Conservation (phyloP, 1,140 invertebrate species). For the Atopsyche davidsoni region DNA sequence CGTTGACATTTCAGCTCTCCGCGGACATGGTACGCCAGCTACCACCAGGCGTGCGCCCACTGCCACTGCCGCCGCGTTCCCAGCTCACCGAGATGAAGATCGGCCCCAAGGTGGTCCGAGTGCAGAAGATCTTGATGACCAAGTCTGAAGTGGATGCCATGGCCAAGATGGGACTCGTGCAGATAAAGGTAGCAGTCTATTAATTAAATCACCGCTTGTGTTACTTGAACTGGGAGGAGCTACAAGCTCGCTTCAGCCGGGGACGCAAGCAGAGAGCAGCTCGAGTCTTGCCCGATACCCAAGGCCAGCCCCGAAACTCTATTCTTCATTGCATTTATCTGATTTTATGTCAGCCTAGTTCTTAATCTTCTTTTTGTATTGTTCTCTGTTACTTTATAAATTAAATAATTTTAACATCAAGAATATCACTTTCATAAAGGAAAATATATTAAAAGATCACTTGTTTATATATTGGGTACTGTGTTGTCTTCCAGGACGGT, state of each 20-base stretch:
- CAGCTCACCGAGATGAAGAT: slow-evolving; percentile 50
- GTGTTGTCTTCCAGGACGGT: slow-evolving; percentile 36
- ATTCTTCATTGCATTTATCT: background rate
- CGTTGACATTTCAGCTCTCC: slow-evolving; percentile 8
- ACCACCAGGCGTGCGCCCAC: slow-evolving; percentile 41
- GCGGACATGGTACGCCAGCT: slow-evolving; percentile 33
- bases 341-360: too few relatives aligned
- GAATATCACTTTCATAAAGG: too few relatives aligned
- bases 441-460: too few relatives aligned
- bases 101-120: slow-evolving; percentile 51
- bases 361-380: too few relatives aligned
- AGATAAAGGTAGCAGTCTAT: slow-evolving; percentile 48
- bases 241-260: too few relatives aligned
- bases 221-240: background rate
- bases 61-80: slow-evolving; percentile 36
- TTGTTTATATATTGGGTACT: background rate
- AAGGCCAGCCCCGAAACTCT: background rate
- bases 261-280: background rate
- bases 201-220: too few relatives aligned
- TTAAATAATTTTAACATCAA: too few relatives aligned
- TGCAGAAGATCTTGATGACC: slow-evolving; percentile 55
- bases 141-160: slow-evolving; percentile 55
- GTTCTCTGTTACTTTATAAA: too few relatives aligned
- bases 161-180: slow-evolving; percentile 52
- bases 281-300: background rate